These are phyloP conservation scores for Aradus depressus DNA, from an alignment of 2,888 invertebrate genomes.

Conservation along the genomic window DNA sequence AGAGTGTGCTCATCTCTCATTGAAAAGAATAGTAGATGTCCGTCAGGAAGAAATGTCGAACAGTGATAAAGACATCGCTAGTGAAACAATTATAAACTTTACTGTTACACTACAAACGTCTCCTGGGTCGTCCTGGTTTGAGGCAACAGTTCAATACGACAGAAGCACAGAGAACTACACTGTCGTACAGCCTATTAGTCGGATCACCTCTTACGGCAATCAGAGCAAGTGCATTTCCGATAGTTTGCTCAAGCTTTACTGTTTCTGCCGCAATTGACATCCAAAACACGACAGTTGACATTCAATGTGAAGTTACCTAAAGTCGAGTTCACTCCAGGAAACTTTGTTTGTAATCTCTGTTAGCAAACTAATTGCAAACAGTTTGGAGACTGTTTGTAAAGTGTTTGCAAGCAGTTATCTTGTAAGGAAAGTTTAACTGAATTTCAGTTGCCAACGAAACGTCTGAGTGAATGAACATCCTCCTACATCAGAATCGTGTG, in stretches of 20 bases:
- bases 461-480: too few species aligned
- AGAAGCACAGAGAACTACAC: conserved; percentile 36
- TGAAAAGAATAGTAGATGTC: conserved; percentile 54
- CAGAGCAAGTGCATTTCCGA: conserved; percentile 68
- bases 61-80: conserved; percentile 33
- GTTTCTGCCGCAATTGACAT: too few species aligned
- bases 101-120: conserved; percentile 49
- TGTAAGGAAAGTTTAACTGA: too few species aligned
- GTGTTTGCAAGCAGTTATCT: too few species aligned
- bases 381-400: too few species aligned
- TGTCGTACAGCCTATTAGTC: conserved; percentile 60
- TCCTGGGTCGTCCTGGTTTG: conserved; percentile 64
- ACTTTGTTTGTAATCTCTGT: too few species aligned
- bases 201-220: conserved; percentile 67
- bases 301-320: too few species aligned
- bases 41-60: conserved; percentile 43
- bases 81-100: conserved; percentile 54
- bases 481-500: too few species aligned
- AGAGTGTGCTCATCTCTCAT: conserved; percentile 52
- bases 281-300: too few species aligned
- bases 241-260: conserved; percentile 62
- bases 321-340: too few species aligned
- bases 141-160: conserved; percentile 56
- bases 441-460: too few species aligned
- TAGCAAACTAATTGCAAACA: too few species aligned